Evolutionary conservation across 2,113 vertebrate genomes (phyloP), one percentile per base, ranked within the genome.

Genomic region (Aegotheles bennettii): DNA sequence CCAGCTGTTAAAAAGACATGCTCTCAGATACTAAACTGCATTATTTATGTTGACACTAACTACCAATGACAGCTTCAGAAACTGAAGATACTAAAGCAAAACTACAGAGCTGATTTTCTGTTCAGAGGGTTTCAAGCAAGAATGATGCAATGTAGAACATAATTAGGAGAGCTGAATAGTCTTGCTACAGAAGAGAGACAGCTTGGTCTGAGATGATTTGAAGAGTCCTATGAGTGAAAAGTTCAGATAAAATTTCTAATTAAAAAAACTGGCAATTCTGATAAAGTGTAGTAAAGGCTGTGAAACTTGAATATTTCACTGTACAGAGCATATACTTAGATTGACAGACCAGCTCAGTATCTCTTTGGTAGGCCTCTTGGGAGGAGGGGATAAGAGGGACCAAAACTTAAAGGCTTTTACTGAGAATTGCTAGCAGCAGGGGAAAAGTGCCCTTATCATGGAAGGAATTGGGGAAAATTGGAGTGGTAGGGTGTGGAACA

Each of bases 41-140:
- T 97, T 92, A 84, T 92, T 92, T 78, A 84, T 78, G 70, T 10
- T 83, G 88, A 87, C 67, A 33, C 54, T 54, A 45, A 86, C 40
- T 31, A 40, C 67, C 70, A 36, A 2, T 16, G 26, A 75, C 82
- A 90, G 61, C 51, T 74, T 63, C 65, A 19, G 65, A 76, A 20
- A 15, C 2, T 60, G 48, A 28, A 51, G 61, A 38, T 16, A 31
- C 53, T 40, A 13, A 40, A 28, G 45, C 63, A 74, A 36, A 60
- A 60, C 51, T 85, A 36, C 42, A 43, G 38, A 47, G 84, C 45
- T 48, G 29, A 38, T 70, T 29, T 50, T 35, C 64, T 48, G 14
- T 68, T 76, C 81, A 17, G 33, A 78, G 31, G 8, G 4, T 42
- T 84, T 89, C 42, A 10, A 68, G 77, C 26, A 73, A 53, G n/a